Evolutionary conservation across 35 echinoderm and acorn worm genomes (phyloP).

Genomic region (Acanthaster planci): DNA sequence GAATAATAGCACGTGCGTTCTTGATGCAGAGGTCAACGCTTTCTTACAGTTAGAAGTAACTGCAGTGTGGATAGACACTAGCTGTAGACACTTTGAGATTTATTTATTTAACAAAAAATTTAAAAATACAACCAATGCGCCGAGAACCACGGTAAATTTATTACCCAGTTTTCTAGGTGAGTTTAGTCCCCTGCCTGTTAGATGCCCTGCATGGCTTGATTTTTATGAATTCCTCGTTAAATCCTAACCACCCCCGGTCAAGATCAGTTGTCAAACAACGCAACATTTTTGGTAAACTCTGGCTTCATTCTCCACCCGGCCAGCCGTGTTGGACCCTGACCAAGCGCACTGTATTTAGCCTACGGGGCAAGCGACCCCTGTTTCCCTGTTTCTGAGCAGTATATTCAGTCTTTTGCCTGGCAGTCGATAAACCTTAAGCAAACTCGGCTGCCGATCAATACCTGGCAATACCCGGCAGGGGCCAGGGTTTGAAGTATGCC

Average conservation of each 20-base stretch:
- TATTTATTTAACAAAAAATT: too few species aligned
- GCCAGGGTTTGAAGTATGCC: constrained; percentile 5
- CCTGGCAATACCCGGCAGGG: background rate
- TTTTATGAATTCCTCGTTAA: constrained; percentile 10
- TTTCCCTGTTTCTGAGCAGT: background rate
- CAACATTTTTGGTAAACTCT: background rate
- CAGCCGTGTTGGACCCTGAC: too few species aligned
- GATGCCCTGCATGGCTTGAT: background rate
- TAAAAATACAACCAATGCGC: too few species aligned
- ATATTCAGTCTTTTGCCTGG: background rate
- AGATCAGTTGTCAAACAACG: constrained; percentile 29
- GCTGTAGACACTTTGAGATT: too few species aligned
- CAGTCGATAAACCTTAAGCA: constrained; percentile 26
- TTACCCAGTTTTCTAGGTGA: too few species aligned
- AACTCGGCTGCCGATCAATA: constrained; percentile 17
- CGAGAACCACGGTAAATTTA: too few species aligned
- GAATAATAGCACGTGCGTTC: too few species aligned
- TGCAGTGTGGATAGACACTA: too few species aligned
- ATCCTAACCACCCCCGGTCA: background rate
- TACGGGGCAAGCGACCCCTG: background rate
- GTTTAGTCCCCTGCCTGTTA: too few species aligned
- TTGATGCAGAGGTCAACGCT: too few species aligned
- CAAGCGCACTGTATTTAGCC: background rate
- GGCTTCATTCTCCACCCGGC: too few species aligned
- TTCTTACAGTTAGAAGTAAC: too few species aligned